Percentiles rank a stretch among this genome's conserved stretches.
Conservation (phyloP, 2,113 vertebrate genomes). For the Phoxinus phoxinus region DNA sequence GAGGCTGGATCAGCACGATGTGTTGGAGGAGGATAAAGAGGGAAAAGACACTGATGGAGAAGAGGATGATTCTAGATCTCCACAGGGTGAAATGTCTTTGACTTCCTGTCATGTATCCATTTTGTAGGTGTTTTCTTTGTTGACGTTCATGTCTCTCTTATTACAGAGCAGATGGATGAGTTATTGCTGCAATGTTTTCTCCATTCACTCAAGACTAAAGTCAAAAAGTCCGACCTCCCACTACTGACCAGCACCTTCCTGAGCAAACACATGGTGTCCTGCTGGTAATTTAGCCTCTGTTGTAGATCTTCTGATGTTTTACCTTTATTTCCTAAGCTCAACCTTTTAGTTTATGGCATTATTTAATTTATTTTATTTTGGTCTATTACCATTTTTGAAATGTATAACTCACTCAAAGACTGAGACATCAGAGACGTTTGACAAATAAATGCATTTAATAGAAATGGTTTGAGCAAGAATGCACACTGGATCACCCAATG, state of each 20-base stretch:
- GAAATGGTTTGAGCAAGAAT: neutral
- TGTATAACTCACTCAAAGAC: neutral
- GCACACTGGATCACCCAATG: too few relatives aligned
- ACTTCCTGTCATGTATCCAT: neutral
- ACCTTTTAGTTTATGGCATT: neutral
- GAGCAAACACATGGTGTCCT: slow-evolving; percentile 90
- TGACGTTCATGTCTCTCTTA: slow-evolving; percentile 33
- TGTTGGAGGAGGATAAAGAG: slow-evolving; percentile 50
- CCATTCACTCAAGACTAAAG: slow-evolving; percentile 89
- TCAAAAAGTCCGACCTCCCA: slow-evolving; percentile 94
- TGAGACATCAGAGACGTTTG: neutral
- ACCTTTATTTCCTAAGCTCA: neutral
- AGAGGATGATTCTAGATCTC: slow-evolving; percentile 72
- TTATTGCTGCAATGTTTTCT: slow-evolving; percentile 89
- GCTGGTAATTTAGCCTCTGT: slow-evolving; percentile 81
- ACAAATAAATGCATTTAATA: neutral
- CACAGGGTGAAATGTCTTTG: slow-evolving; percentile 79
- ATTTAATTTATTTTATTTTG: too few relatives aligned
- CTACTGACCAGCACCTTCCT: slow-evolving; percentile 92
- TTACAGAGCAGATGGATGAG: slow-evolving; percentile 90
- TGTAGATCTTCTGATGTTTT: neutral
- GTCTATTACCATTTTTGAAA: neutral
- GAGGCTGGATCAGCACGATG: slow-evolving; percentile 58
- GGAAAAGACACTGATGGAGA: slow-evolving; percentile 58
- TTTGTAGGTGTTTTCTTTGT: slow-evolving; percentile 6